Percentiles rank a stretch among this genome's conserved stretches.
Conservation (phyloP, 2,888 invertebrate genomes). For the Anoplius nigerrimus region DNA sequence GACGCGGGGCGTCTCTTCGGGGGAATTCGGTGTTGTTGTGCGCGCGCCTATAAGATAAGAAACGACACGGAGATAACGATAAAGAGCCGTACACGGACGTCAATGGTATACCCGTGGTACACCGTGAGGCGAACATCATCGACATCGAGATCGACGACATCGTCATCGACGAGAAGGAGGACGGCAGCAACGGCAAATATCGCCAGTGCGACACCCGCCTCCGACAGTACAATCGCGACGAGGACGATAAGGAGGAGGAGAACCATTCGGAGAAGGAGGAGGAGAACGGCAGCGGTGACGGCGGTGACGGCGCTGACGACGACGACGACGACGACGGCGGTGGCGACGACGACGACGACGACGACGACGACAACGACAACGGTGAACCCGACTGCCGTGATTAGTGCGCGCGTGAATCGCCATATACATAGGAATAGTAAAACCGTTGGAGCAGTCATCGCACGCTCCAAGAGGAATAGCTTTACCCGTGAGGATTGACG, state of each 20-base stretch:
- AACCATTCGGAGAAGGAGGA: neutral
- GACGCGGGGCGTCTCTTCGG: neutral
- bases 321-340: constrained; percentile 29
- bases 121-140: constrained; percentile 20
- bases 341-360: constrained; percentile 20
- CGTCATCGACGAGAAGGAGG: no score
- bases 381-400: no score
- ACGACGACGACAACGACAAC: neutral
- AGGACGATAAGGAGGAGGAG: no score
- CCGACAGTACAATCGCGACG: no score
- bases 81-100: constrained; percentile 38
- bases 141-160: constrained; percentile 11
- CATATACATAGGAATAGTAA: no score
- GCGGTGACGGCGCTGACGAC: constrained; percentile 35
- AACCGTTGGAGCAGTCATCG: no score
- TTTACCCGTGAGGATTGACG: no score
- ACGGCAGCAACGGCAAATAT: constrained; percentile 33
- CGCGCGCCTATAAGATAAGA: constrained; percentile 12
- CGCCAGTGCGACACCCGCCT: no score
- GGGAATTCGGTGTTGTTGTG: constrained; percentile 29
- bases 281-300: constrained; percentile 24
- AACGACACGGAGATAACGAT: constrained; percentile 22
- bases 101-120: constrained; percentile 49
- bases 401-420: neutral
- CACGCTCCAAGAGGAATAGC: no score